phyloP scores from a whole-genome alignment of 2,888 invertebrate genomes.

The Aplocera efformata region DNA sequence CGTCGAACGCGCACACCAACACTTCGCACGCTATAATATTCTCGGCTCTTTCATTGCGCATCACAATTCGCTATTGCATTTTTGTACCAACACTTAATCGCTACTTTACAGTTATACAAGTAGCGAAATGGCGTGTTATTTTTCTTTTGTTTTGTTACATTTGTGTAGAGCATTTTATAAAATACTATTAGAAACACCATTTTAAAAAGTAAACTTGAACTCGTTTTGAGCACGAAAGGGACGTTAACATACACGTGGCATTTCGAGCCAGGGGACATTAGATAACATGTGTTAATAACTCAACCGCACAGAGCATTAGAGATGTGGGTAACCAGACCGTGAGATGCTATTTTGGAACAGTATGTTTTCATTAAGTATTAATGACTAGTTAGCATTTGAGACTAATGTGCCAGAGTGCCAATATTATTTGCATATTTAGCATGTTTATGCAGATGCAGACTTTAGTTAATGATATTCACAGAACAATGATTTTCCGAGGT shows the following conservation, averaged over 20 bases:
- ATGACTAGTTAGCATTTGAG: constrained; percentile 39
- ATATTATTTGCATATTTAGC: constrained; percentile 1
- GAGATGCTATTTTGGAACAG: constrained; percentile 42
- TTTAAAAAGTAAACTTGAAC: no score
- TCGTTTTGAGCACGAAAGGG: constrained; percentile 32
- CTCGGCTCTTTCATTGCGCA: constrained; percentile 64
- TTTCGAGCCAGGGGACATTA: constrained; percentile 43
- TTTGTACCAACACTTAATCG: constrained; percentile 27
- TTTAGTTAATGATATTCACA: constrained; percentile 6
- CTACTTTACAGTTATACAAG: background rate
- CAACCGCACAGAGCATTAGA: constrained; percentile 43
- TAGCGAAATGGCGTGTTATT: background rate
- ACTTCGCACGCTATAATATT: constrained; percentile 61
- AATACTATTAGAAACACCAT: no score
- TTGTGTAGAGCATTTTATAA: background rate
- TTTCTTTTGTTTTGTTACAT: no score
- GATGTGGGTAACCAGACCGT: constrained; percentile 47
- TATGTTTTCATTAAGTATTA: constrained; percentile 41
- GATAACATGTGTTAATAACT: constrained; percentile 57
- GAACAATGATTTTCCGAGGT: constrained; percentile 14
- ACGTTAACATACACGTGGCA: constrained; percentile 51
- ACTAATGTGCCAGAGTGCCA: constrained; percentile 15
- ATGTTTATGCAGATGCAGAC: background rate
- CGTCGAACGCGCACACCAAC: constrained; percentile 56
- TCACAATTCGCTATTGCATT: constrained; percentile 55